These are phyloP conservation scores for Lasioglossum figueresi DNA, from an alignment of 2,888 invertebrate genomes.

Conservation along the genomic window DNA sequence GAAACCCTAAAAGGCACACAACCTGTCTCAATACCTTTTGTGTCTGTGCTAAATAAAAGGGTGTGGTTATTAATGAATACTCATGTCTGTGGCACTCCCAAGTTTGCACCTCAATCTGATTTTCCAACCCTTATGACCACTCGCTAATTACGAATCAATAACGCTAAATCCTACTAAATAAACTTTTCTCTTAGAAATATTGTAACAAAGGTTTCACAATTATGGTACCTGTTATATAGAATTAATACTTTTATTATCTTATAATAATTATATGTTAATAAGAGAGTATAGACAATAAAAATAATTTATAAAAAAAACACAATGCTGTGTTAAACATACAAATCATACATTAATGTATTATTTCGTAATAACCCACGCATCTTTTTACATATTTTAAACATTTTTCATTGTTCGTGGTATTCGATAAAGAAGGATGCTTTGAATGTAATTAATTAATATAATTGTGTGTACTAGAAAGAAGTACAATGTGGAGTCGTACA, in stretches of 20 bases:
- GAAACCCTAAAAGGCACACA: slow-evolving; percentile 38
- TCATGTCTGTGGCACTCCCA: slow-evolving; percentile 73
- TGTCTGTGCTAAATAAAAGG: slow-evolving; percentile 58
- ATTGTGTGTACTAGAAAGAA: slow-evolving; percentile 28
- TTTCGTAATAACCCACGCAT: slow-evolving; percentile 57
- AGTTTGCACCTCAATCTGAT: slow-evolving; percentile 63
- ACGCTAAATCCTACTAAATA: slow-evolving; percentile 10
- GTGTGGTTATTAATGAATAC: slow-evolving; percentile 77
- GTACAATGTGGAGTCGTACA: slow-evolving; percentile 28
- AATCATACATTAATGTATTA: slow-evolving; percentile 39
- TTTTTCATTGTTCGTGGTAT: slow-evolving; percentile 34
- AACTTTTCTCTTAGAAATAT: slow-evolving; percentile 15
- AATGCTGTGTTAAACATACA: slow-evolving; percentile 58
- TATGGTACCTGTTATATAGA: slow-evolving; percentile 45
- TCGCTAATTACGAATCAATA: slow-evolving; percentile 63
- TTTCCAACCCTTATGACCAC: slow-evolving; percentile 23
- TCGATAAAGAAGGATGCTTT: slow-evolving; percentile 16
- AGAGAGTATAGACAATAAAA: slow-evolving; percentile 77
- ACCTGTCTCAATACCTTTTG: slow-evolving; percentile 19
- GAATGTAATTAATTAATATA: slow-evolving; percentile 15
- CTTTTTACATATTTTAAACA: slow-evolving; percentile 22
- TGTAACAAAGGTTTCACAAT: slow-evolving; percentile 52
- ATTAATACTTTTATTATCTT: slow-evolving; percentile 74
- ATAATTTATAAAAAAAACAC: slow-evolving; percentile 78
- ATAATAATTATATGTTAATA: slow-evolving; percentile 73